Conservation (phyloP, 1,140 invertebrate genomes). For the Drepana arcuata region DNA sequence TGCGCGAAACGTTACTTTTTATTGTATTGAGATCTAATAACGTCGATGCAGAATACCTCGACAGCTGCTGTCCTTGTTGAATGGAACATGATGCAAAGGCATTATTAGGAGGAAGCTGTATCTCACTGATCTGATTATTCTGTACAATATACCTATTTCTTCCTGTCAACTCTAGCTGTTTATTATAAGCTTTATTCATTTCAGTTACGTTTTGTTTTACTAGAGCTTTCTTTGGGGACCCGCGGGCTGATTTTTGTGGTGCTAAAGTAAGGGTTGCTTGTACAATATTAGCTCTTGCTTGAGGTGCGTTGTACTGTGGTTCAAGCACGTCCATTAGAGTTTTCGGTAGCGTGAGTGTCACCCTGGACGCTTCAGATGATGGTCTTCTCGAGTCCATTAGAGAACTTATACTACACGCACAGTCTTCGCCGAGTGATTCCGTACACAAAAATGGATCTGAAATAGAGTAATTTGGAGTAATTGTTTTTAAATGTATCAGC, state of each 20-base stretch:
- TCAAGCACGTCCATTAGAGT: conserved; percentile 61
- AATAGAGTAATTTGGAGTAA: conserved; percentile 19
- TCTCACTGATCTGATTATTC: conserved; percentile 71
- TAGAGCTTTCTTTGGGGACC: conserved; percentile 59
- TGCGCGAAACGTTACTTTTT: conserved; percentile 38
- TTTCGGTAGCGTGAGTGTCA: conserved; percentile 61
- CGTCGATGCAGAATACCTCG: conserved; percentile 74
- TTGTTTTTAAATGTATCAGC: background rate
- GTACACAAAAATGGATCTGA: conserved; percentile 68
- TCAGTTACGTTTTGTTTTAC: conserved; percentile 65
- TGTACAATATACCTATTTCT: conserved; percentile 68
- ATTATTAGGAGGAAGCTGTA: conserved; percentile 59
- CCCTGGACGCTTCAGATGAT: conserved; percentile 67
- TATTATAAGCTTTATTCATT: conserved; percentile 54
- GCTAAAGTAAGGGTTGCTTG: conserved; percentile 66
- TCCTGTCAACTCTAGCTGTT: conserved; percentile 61
- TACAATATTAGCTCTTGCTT: conserved; percentile 44
- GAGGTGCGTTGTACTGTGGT: conserved; percentile 51
- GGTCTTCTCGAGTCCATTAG: conserved; percentile 67
- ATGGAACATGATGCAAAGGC: conserved; percentile 58
- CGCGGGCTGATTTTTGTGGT: conserved; percentile 57
- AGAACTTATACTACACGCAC: conserved; percentile 62
- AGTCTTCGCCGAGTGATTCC: conserved; percentile 54
- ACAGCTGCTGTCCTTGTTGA: conserved; percentile 66
- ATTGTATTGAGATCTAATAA: conserved; percentile 63